Percentiles rank a stretch among this genome's conserved stretches.
These are phyloP conservation scores for Carcharodon carcharias DNA, from an alignment of 2,797 vertebrate genomes.

Conservation along the genomic window DNA sequence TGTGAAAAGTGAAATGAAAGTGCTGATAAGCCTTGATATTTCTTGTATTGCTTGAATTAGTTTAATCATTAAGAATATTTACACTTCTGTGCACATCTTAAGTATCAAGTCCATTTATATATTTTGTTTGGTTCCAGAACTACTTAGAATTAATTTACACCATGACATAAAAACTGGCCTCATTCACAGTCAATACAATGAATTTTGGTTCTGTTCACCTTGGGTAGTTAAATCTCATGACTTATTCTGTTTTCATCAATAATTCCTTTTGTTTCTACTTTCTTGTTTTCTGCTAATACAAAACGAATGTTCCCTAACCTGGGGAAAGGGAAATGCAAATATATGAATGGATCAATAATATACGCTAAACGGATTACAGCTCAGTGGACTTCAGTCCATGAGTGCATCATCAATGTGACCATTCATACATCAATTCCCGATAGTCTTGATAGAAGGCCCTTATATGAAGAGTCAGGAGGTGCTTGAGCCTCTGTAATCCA, in stretches of 20 bases:
- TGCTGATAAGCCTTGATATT: background rate
- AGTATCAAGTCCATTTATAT: background rate
- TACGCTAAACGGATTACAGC: background rate
- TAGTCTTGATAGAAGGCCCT: background rate
- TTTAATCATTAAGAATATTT: background rate
- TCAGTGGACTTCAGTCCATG: background rate
- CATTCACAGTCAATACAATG: background rate
- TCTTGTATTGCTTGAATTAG: background rate
- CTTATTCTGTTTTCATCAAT: background rate
- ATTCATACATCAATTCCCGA: background rate
- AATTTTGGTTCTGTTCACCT: background rate
- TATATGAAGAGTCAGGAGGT: background rate
- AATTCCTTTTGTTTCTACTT: background rate
- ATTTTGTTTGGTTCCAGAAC: background rate
- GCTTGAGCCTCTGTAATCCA: slow-evolving; percentile 21
- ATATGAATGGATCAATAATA: slow-evolving; percentile 2
- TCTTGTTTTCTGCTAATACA: background rate
- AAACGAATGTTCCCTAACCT: background rate
- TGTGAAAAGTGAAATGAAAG: background rate
- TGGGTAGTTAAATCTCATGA: background rate
- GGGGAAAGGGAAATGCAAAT: background rate
- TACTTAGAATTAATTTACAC: background rate
- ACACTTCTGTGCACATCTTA: background rate
- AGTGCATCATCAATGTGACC: slow-evolving; percentile 27
- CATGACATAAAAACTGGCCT: background rate